Base-by-base conservation (phyloP, 2,113 vertebrate species). In the Urocolius indicus region DNA sequence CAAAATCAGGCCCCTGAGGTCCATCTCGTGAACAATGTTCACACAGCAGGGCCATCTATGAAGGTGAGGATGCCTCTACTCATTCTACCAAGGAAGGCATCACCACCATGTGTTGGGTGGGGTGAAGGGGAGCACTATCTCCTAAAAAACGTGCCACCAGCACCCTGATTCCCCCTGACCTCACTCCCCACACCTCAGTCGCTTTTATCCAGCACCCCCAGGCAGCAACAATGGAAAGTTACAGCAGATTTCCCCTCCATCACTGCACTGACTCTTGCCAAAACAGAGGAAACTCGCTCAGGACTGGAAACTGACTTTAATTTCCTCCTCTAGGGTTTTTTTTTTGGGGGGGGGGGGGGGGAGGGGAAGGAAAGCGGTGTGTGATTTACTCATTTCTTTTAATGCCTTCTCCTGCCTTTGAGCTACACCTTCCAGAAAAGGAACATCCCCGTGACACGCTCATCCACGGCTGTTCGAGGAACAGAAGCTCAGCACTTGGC, bases 141-240 rank as follows among this genome's bases (percentile, higher is more conserved):
- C 38, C 59, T 2, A 0, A 26, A 63, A 58, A 46, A n/a, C n/a
- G 26, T 52, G 10, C n/a, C 45, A 43, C 38, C 45, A 30, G 36
- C 16, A 18, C 17, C 21, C 13, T 1, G 2, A 41, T 30, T 7
- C 36, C 32, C 18, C 30, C 38, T 6, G 38, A 41, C 48, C 11
- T 55, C 4, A 2, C 26, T 38, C 30, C 52, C 30, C 21, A 9
- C 8, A 84, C 74, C 65, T 66, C 3, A 6, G 76, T 87, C 75
- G 76, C 96, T 94, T 96, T 94, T 89, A 91, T 96, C 89, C 49
- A 8, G 88, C 83, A 90, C 41, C 87, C 84, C 67, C 29, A 51
- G 58, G 91, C 78, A 96, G 84, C 78, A 94, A 49, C 87, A 84
- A 73, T 82, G 90, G 95, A 96, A 97, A 94, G 84, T 93, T 91